Base-by-base conservation (phyloP, 2,888 invertebrate genomes). In the Drosophila nr. fundita region DNA sequence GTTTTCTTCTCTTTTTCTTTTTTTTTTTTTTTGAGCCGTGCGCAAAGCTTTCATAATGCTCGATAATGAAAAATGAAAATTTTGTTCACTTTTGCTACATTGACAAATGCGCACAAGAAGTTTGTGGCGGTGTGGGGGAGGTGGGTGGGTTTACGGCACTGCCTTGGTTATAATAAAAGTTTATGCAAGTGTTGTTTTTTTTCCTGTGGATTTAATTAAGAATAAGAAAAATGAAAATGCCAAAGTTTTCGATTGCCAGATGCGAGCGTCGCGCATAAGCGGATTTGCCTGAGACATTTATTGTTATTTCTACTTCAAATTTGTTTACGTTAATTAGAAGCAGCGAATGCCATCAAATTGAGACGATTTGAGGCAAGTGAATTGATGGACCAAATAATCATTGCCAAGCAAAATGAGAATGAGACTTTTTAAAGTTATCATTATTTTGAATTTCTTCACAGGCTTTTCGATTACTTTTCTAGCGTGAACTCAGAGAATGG, bases 191-290 rank as follows among this genome's bases (percentile, higher is more conserved):
- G 87, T 87, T 85, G 24, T 45, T 8, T 45, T 42, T 45, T 45
- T 45, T 42, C 13, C 45, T 24, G 80, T 73, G 83, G 83, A 91
- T 91, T 91, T 91, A 91, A 91, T 91, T 91, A 91, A 91, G 90
- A 89, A 89, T 84, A 88, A 81, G 82, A 73, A 86, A 80, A 89
- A 87, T 80, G 83, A 70, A 86, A 80, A 83, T 71, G 62, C 53
- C 70, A 83, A 91, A 91, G 88, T 91, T 91, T 86, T 89, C 88
- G 82, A 91, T 91, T 91, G 91, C 90, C 90, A 91, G 91, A 91
- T 91, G 90, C 78, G 90, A 81, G 76, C 81, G 88, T 89, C 81
- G 75, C 78, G 82, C 70, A 68, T 90, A 90, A 90, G 90, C 90
- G 89, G 91, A 91, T 90, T 90, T 90, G 62, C 68, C 57, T 69